Evolutionary conservation across 2,113 vertebrate genomes (phyloP).

Genomic region (Gallinago undulata): DNA sequence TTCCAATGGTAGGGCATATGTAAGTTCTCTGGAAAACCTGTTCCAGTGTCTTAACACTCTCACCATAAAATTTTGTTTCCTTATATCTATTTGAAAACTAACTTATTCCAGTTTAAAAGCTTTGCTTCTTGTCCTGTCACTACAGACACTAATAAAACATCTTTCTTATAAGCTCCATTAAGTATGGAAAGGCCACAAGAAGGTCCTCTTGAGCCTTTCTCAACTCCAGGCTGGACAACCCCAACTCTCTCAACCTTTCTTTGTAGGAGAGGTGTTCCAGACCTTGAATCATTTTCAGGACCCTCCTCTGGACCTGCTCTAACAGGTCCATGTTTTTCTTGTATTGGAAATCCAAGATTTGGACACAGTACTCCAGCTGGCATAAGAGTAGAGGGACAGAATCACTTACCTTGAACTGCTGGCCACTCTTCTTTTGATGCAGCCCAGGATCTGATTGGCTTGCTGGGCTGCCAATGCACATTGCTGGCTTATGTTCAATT

Average conservation of each 20-base stretch:
- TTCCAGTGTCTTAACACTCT: neutral
- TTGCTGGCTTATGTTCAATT: neutral
- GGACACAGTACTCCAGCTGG: neutral
- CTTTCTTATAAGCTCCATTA: neutral
- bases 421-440: neutral
- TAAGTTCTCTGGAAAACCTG: neutral
- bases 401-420: neutral
- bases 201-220: neutral
- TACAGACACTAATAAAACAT: neutral
- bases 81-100: neutral
- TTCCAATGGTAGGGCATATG: neutral
- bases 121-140: neutral
- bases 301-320: neutral
- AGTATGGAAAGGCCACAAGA: neutral
- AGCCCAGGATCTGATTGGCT: neutral
- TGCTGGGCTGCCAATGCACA: neutral
- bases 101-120: neutral
- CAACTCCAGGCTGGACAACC: neutral
- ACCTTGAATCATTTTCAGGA: neutral
- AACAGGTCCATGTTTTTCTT: neutral
- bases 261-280: neutral
- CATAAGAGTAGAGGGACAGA: neutral
- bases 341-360: neutral
- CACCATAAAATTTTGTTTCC: neutral
- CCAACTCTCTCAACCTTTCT: neutral